Evolutionary conservation across 2,888 invertebrate species (phyloP), one percentile per base, ranked within the genome.

Genomic region (Nycteola revayana): DNA sequence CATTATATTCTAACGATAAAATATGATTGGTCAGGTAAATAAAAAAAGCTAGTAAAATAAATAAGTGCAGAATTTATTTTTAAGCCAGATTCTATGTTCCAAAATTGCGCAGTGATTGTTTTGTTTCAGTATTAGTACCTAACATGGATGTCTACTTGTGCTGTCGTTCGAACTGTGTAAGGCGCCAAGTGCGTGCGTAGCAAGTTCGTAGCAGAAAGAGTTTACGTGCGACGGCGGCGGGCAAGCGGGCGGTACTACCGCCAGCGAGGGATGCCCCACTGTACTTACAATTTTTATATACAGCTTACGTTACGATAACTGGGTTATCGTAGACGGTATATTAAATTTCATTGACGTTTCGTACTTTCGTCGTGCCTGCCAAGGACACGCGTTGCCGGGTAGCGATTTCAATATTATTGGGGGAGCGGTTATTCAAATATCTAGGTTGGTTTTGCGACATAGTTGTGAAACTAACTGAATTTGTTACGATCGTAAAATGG

Each of bases 191-290:
- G 75, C 75, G 78, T 82, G 82, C 72, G 76, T 75, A 65, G 65
- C 60, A 67, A 71, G 66, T 74, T 71, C 57, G 66, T 72, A 68
- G 69, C 62, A 56, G 58, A 64, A 57, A 52, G 59, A 70, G 71
- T 85, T 87, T 84, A 88, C 87, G 87, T 87, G 87, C 80, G 82
- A 47, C 75, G 63, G 59, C 74, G 78, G 58, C 87, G 83, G 75
- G 72, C 76, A 65, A 78, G 78, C 71, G 66, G 60, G 53, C 75
- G 74, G 77, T 73, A 87, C 82, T 80, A 71, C 66, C 71, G 64
- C 61, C 38, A 34, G 43, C 63, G 58, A 52, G 71, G 78, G 66
- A 66, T 73, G 64, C 68, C 74, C 66, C 59, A 45, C 63, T 74
- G 71, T 79, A 82, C 82, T 75, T 68, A 68, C 62, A 64, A 68